Conservation (phyloP, 2,888 invertebrate species). For the Steinernema carpocapsae region DNA sequence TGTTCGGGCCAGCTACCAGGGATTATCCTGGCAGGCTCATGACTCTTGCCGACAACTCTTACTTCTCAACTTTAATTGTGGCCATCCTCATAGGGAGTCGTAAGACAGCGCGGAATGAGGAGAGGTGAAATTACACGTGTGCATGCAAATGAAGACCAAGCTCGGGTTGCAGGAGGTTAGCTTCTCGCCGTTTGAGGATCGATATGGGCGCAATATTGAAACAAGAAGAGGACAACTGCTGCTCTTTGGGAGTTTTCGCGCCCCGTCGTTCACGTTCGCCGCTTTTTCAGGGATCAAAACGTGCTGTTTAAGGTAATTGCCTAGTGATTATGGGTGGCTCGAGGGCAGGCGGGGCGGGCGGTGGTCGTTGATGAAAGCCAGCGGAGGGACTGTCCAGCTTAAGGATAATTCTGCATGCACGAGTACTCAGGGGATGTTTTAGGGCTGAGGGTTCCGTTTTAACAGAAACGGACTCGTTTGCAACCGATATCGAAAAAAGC, state of each 20-base stretch:
- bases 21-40: neutral
- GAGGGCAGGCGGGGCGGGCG: neutral
- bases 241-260: slow-evolving; percentile 22
- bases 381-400: no score
- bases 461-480: no score
- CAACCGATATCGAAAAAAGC: no score
- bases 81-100: neutral
- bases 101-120: neutral
- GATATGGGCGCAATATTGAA: slow-evolving; percentile 29
- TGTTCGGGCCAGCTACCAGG: neutral
- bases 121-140: slow-evolving; percentile 21
- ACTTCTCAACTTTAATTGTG: no score
- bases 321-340: slow-evolving; percentile 31
- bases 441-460: no score
- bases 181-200: slow-evolving; percentile 27
- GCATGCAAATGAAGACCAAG: slow-evolving; percentile 21
- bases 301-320: slow-evolving; percentile 31
- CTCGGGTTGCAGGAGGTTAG: neutral
- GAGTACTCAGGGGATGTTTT: no score
- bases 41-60: no score
- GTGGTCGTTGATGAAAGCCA: no score
- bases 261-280: neutral
- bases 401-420: no score
- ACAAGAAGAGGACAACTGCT: slow-evolving; percentile 14
- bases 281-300: slow-evolving; percentile 26